These are phyloP conservation scores for Holacanthella duospinosa DNA, from an alignment of 2,888 invertebrate species.

Conservation along the genomic window DNA sequence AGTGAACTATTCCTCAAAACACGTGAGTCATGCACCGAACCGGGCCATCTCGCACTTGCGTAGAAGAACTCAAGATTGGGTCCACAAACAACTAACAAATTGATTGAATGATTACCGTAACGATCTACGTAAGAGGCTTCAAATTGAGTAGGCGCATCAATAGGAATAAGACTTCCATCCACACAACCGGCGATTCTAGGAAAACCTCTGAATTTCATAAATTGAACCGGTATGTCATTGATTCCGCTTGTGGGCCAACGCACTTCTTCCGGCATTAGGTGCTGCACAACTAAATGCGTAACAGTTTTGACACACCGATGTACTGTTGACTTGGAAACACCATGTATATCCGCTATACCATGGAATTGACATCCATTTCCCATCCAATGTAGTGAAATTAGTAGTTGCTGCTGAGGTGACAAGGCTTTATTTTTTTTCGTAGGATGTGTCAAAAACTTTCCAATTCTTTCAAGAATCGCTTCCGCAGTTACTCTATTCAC, in stretches of 20 bases:
- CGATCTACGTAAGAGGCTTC: slow-evolving; percentile 21
- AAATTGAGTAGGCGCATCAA: slow-evolving; percentile 16
- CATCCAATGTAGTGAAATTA: slow-evolving; percentile 12
- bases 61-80: too few relatives aligned
- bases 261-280: slow-evolving; percentile 11
- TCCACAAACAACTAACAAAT: too few relatives aligned
- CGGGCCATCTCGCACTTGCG: too few relatives aligned
- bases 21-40: slow-evolving; percentile 19
- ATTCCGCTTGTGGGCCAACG: slow-evolving; percentile 14
- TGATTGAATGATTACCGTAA: slow-evolving; percentile 25
- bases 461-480: background rate
- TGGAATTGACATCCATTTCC: slow-evolving; percentile 15
- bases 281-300: slow-evolving; percentile 10
- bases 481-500: background rate
- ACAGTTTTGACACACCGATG: slow-evolving; percentile 12
- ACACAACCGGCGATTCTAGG: slow-evolving; percentile 20
- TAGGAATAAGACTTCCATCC: slow-evolving; percentile 19
- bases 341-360: slow-evolving; percentile 15
- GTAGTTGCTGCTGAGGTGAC: slow-evolving; percentile 11
- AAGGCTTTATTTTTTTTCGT: slow-evolving; percentile 6
- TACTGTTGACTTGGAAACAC: slow-evolving; percentile 20
- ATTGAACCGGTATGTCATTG: slow-evolving; percentile 9
- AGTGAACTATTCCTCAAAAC: slow-evolving; percentile 19
- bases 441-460: background rate
- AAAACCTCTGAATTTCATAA: slow-evolving; percentile 17